Percentiles rank a stretch among this genome's conserved stretches.
These are phyloP conservation scores for Microdon myrmicae DNA, from an alignment of 2,888 invertebrate species.

Conservation along the genomic window DNA sequence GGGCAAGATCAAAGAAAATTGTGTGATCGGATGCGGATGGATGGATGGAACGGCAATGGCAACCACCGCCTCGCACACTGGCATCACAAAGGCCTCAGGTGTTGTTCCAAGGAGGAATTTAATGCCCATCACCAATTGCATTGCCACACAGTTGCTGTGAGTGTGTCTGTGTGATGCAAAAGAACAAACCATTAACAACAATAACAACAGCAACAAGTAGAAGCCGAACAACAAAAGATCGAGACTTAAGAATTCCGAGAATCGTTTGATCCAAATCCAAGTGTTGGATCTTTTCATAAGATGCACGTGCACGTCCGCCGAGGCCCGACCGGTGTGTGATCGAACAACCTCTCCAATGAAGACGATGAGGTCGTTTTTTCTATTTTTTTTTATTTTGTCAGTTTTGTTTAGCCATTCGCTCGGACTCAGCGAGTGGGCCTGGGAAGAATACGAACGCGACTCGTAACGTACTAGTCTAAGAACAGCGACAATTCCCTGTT, in stretches of 20 bases:
- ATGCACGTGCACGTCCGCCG: conserved; percentile 53
- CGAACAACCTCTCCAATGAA: conserved; percentile 35
- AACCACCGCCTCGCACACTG: conserved; percentile 42
- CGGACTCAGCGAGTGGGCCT: conserved; percentile 45
- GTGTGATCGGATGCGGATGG: conserved; percentile 42
- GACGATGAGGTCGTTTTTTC: conserved; percentile 13
- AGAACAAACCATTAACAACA: conserved; percentile 44
- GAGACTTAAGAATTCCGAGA: conserved; percentile 52
- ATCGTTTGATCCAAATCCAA: conserved; percentile 53
- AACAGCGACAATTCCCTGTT: conserved; percentile 50
- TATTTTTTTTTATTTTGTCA: too few relatives aligned
- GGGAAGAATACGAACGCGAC: conserved; percentile 35
- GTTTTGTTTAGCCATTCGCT: conserved; percentile 49
- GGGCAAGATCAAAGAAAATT: conserved; percentile 40
- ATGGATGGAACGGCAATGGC: too few relatives aligned
- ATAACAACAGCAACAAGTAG: conserved; percentile 12
- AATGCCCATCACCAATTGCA: conserved; percentile 52
- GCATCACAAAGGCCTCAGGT: conserved; percentile 48
- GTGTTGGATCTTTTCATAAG: conserved; percentile 52
- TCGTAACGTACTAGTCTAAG: too few relatives aligned
- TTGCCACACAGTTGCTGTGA: conserved; percentile 38
- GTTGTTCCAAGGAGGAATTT: conserved; percentile 51
- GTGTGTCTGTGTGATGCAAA: conserved; percentile 30
- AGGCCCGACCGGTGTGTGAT: conserved; percentile 46
- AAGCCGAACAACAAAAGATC: conserved; percentile 51